Base-by-base conservation (phyloP, 2,888 invertebrate species). In the Atethmia centrago region DNA sequence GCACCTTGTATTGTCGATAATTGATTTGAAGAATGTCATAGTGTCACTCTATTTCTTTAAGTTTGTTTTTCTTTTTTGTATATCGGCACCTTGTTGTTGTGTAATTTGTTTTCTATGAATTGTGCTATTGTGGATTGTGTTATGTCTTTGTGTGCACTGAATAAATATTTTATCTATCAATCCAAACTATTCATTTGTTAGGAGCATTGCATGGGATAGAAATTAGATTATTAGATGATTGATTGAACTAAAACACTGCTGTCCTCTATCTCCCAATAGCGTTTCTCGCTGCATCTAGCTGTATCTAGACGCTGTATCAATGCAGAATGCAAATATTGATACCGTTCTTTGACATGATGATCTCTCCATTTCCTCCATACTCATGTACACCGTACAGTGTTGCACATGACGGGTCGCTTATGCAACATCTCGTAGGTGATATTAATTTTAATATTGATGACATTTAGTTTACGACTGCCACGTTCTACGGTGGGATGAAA, bases 381-480 rank as follows among this genome's bases (percentile, higher is more conserved):
- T 82, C n/a, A 21, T 31, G 66, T 40, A 40, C 8, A 40, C 40
- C 9, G 40, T 3, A 1, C 12, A n/a, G n/a, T 77, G 31, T 59
- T 81, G 81, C 80, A 80, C 61, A 77, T 77, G 75, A 63, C 40
- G 64, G n/a, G n/a, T 45, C 63, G 25, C 64, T 79, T 79, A 85
- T 85, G 86, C 74, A 78, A 73, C 72, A 53, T 45, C 76, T 80
- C 74, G 80, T 74, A 74, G 73, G 80, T 70, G 67, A 80, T 85
- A 77, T 83, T 78, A 83, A 84, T 80, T 84, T 65, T 73, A 80
- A 75, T 74, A 77, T 77, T 75, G 74, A 80, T 70, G 75, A 58
- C 75, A 75, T 80, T 71, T 73, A 9, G 69, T 74, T 61, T 85
- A 77, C 61, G 76, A 69, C 71, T 74, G 64, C 61, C 36, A 71